These are phyloP conservation scores for Hucho hucho DNA, from an alignment of 2,113 vertebrate species.

Conservation along the genomic window DNA sequence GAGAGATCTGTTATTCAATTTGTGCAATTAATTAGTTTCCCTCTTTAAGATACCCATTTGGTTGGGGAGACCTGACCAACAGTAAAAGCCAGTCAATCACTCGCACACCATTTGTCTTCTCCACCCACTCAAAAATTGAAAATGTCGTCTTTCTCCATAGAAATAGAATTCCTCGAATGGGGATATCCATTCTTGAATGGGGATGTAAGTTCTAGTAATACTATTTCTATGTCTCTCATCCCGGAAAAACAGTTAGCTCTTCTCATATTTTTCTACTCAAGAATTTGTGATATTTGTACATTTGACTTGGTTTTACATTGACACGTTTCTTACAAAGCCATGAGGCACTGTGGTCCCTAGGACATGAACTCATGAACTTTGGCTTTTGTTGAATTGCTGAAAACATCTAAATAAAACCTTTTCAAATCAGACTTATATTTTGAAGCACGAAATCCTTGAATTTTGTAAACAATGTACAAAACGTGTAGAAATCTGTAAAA, in stretches of 20 bases:
- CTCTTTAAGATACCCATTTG: background rate
- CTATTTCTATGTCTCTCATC: background rate
- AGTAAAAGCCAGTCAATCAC: background rate
- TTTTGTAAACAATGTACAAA: conserved; percentile 55
- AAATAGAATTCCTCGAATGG: too few relatives aligned
- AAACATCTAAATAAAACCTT: conserved; percentile 36
- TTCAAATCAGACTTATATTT: conserved; percentile 33
- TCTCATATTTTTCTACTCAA: background rate
- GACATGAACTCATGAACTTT: conserved; percentile 4
- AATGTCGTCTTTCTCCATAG: too few relatives aligned
- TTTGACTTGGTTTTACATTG: conserved; percentile 6
- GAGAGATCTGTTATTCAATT: too few relatives aligned
- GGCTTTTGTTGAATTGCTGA: conserved; percentile 13
- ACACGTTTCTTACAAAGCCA: conserved; percentile 1
- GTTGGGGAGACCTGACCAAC: background rate
- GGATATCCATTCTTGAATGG: too few relatives aligned
- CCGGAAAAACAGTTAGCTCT: background rate
- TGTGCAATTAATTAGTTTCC: background rate
- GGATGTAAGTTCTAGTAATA: too few relatives aligned
- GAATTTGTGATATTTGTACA: background rate
- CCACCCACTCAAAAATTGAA: background rate
- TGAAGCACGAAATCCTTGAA: conserved; percentile 33
- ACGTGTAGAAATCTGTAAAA: conserved; percentile 43
- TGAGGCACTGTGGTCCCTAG: background rate
- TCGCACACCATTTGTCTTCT: background rate